Evolutionary conservation across 2,113 vertebrate species (phyloP).

Genomic region (Peromyscus maniculatus): DNA sequence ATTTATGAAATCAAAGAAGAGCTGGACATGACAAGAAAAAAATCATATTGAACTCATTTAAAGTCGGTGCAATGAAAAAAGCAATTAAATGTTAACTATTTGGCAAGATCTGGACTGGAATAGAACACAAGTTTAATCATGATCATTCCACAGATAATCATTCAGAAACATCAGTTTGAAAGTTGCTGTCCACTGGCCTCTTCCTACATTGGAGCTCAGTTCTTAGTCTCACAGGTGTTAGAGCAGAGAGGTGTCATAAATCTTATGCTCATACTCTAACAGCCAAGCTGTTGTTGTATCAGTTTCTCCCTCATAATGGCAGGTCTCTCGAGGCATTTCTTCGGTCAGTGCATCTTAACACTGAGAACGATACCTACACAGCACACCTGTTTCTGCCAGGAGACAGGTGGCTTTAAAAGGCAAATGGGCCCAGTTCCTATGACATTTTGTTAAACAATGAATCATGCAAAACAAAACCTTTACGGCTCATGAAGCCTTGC

Average conservation of each 20-base stretch:
- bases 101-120: background rate
- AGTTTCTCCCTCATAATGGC: background rate
- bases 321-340: slow-evolving; percentile 50
- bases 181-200: background rate
- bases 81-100: background rate
- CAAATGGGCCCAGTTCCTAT: background rate
- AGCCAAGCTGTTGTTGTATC: background rate
- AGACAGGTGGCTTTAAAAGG: slow-evolving; percentile 65
- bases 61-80: background rate
- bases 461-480: slow-evolving; percentile 73
- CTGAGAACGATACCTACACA: background rate
- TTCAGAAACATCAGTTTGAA: background rate
- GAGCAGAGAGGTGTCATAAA: background rate
- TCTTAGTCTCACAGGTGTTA: slow-evolving; percentile 19
- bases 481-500: slow-evolving; percentile 74
- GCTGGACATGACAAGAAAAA: background rate
- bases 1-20: background rate
- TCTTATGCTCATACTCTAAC: background rate
- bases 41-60: background rate
- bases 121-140: background rate
- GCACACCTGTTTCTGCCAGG: slow-evolving; percentile 59
- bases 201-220: background rate
- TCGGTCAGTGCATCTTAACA: slow-evolving; percentile 55
- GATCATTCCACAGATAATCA: background rate
- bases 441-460: slow-evolving; percentile 75